phyloP scores from a whole-genome alignment of 1,140 invertebrate genomes.

The Berghia stephanieae region DNA sequence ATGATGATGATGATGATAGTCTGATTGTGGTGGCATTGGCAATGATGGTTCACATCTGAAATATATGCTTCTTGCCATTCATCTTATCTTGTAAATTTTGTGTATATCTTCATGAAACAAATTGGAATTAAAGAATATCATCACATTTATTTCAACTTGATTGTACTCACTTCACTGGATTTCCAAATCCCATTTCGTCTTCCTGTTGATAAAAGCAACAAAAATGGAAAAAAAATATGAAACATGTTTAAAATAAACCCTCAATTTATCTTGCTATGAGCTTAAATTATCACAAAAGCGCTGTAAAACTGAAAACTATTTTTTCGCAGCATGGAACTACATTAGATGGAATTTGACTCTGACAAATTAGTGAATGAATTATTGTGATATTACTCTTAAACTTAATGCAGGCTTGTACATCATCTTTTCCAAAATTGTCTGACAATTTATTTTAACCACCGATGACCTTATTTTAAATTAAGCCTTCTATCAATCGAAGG shows the following conservation, averaged over 20 bases:
- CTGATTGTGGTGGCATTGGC: no score
- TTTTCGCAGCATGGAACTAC: no score
- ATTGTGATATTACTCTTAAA: no score
- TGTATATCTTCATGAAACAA: background rate
- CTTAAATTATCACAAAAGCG: background rate
- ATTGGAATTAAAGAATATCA: background rate
- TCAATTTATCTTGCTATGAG: background rate
- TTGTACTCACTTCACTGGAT: slow-evolving; percentile 79
- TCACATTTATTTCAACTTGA: background rate
- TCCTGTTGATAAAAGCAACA: slow-evolving; percentile 73
- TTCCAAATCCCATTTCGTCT: slow-evolving; percentile 97
- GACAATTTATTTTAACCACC: no score
- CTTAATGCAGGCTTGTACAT: no score
- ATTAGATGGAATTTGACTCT: no score
- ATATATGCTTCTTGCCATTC: background rate
- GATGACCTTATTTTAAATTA: no score
- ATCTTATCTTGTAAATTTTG: background rate
- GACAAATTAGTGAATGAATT: no score
- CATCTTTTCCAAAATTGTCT: no score
- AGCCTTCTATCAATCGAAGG: no score
- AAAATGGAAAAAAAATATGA: slow-evolving; percentile 23
- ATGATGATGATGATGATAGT: no score
- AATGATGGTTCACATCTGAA: background rate
- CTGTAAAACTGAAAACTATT: background rate
- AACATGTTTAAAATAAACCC: background rate